Evolutionary conservation across 2,113 vertebrate genomes (phyloP).

Genomic region (Herpailurus yagouaroundi): DNA sequence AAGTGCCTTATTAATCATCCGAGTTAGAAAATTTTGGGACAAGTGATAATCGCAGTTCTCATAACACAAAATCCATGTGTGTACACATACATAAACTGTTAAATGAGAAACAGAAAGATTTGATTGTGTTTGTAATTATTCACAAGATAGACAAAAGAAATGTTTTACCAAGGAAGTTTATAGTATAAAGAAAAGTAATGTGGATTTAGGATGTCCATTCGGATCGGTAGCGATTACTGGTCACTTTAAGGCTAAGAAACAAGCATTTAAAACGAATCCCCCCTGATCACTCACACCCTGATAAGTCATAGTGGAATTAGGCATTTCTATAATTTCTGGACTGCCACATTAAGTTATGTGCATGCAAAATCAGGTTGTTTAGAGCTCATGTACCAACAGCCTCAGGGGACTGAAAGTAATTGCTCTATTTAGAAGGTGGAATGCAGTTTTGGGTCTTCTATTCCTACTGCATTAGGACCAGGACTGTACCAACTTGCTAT

Average conservation of each 20-base stretch:
- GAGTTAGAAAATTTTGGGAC: neutral
- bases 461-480: neutral
- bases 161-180: neutral
- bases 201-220: neutral
- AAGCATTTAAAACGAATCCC: neutral
- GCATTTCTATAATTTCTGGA: neutral
- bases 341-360: neutral
- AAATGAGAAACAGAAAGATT: neutral
- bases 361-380: conserved; percentile 18
- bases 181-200: neutral
- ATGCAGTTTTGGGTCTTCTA: conserved; percentile 3
- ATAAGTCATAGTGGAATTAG: neutral
- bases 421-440: conserved; percentile 22
- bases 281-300: neutral
- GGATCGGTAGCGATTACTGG: neutral
- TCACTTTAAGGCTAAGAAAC: conserved; percentile 27
- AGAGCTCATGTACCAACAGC: neutral
- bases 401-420: neutral
- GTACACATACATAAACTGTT: neutral
- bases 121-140: neutral
- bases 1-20: neutral
- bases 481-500: neutral
- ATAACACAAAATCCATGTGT: neutral
- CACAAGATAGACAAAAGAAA: neutral
- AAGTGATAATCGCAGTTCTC: conserved; percentile 9